Conservation (phyloP, 92 coral and sea anemone species). For the Heteractis magnifica region DNA sequence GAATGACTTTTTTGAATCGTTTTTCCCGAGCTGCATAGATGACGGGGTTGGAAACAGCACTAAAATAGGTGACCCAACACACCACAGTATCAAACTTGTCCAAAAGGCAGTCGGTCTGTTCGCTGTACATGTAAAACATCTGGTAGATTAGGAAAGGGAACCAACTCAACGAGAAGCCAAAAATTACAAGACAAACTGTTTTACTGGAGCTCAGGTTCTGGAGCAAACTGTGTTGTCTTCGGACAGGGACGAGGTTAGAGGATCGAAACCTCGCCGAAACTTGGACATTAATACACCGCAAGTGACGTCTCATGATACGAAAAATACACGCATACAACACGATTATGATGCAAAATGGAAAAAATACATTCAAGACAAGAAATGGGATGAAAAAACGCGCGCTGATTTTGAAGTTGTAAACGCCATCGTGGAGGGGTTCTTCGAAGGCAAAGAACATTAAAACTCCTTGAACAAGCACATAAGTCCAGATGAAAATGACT, state of each 20-base stretch:
- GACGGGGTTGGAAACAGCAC: conserved; percentile 55
- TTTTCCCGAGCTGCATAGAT: conserved; percentile 52
- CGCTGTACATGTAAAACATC: conserved; percentile 23
- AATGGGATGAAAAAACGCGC: conserved; percentile 42
- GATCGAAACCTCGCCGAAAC: conserved; percentile 15
- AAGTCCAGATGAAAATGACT: conserved; percentile 34
- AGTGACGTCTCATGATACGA: conserved; percentile 39
- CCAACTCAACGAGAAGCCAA: conserved; percentile 57
- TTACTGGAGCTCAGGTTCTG: conserved; percentile 41
- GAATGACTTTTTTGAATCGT: conserved; percentile 32
- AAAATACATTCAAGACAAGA: conserved; percentile 36
- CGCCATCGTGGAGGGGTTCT: conserved; percentile 23
- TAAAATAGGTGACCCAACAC: conserved; percentile 56
- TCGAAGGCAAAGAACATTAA: conserved; percentile 50
- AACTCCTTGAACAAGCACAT: conserved; percentile 25
- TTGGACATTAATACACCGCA: conserved; percentile 35
- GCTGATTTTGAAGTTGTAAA: conserved; percentile 31
- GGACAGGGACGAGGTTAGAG: conserved; percentile 10
- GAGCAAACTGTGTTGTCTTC: conserved; percentile 38
- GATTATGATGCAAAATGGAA: conserved; percentile 52
- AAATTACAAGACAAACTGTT: conserved; percentile 48
- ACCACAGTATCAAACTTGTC: conserved; percentile 47
- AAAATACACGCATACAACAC: conserved; percentile 36
- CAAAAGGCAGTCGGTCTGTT: conserved; percentile 27
- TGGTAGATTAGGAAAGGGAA: conserved; percentile 51